Base-by-base conservation (phyloP, 2,113 vertebrate genomes). In the Microcebus griseorufus region DNA sequence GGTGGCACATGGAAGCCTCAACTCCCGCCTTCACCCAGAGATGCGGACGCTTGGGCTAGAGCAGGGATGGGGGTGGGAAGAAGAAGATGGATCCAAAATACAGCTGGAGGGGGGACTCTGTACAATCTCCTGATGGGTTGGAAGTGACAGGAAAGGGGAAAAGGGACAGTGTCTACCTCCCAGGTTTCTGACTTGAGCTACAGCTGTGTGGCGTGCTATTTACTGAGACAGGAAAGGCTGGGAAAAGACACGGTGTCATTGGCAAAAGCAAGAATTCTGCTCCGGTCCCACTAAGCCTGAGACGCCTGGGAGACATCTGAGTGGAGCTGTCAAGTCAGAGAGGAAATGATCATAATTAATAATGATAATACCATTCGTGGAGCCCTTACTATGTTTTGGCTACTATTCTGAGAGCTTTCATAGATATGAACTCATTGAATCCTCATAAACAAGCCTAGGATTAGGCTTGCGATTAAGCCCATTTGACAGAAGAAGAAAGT, bases 41-140 rank as follows among this genome's bases (percentile, higher is more conserved):
- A 27, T 1, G 0, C 58, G 4, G 79, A 55, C 3, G 22, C 45
- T 70, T 1, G 0, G 29, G 27, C 48, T 1, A 34, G 5, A 12
- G n/a, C 4, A 25, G 25, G 22, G 14, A 51, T n/a, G 45, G 25
- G 32, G 11, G 29, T 0, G 2, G 23, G 37, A 72, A 39, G 70
- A 45, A 70, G 27, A 0, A 6, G 88, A 20, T 5, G 62, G 45
- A 0, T 18, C 34, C 11, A 72, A 60, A 62, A 9, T n/a, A 3
- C 34, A n/a, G 4, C 2, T 25, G 34, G 12, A 53, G 27, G 29
- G 34, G 22, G 3, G 79, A 39, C 10, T 0, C 67, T 34, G 9
- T 17, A 25, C 85, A 27, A 45, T 29, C 37, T 64, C 25, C 29
- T 23, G 25, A 51, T 42, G 64, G 80, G 3, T 0, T 1, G 22